Percentiles rank a stretch among this genome's conserved stretches.
Evolutionary conservation across 1,140 invertebrate genomes (phyloP).

Genomic region (Danaus melanippus): DNA sequence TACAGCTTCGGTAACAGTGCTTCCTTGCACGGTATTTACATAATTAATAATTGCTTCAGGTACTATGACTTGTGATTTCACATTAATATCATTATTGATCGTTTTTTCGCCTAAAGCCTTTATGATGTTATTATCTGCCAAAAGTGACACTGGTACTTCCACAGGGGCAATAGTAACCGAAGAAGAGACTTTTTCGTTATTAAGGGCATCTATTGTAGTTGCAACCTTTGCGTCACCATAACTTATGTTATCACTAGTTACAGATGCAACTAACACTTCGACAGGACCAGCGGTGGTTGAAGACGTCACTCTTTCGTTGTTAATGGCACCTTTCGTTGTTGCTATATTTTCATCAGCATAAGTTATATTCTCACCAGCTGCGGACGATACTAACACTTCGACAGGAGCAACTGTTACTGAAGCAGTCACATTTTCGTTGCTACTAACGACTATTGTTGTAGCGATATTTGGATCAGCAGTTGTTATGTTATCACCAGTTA

Average conservation of each 20-base stretch:
- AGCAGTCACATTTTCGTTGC: not conserved
- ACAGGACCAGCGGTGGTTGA: not conserved
- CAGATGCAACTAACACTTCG: not conserved
- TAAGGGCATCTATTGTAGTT: slow-evolving; percentile 1
- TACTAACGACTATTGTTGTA: not conserved
- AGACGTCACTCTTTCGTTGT: not conserved
- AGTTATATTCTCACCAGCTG: not conserved
- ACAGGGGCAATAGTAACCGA: too few relatives aligned
- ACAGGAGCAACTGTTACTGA: not conserved
- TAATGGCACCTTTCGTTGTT: not conserved
- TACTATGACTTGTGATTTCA: too few relatives aligned
- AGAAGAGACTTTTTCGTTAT: not conserved
- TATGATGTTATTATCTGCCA: too few relatives aligned
- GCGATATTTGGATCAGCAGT: not conserved
- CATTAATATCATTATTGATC: too few relatives aligned
- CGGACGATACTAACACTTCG: not conserved
- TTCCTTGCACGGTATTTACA: slow-evolving; percentile 4
- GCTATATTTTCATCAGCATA: slow-evolving; percentile 3
- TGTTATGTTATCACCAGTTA: not conserved
- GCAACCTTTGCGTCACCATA: not conserved
- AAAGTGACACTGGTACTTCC: too few relatives aligned
- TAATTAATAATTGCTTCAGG: too few relatives aligned
- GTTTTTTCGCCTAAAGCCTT: too few relatives aligned
- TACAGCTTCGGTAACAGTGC: slow-evolving; percentile 10
- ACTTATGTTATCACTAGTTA: not conserved